Conservation (phyloP, 2,113 vertebrate genomes). For the Xiphophorus couchianus region DNA sequence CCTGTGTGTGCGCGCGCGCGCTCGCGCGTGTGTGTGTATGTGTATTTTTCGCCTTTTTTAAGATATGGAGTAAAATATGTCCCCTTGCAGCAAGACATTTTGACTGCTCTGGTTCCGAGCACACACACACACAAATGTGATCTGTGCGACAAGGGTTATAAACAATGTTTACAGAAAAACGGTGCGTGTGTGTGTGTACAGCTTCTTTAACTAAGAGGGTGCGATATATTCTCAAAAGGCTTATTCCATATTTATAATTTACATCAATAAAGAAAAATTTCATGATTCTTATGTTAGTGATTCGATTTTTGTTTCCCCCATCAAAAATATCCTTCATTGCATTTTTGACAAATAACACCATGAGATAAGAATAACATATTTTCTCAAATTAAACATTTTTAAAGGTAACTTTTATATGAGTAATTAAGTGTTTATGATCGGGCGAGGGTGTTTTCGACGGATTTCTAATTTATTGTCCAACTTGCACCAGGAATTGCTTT, state of each 20-base stretch:
- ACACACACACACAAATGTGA: neutral
- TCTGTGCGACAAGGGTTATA: neutral
- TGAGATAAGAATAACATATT: neutral
- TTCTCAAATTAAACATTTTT: neutral
- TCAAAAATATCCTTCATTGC: neutral
- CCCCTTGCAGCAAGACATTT: conserved; percentile 19
- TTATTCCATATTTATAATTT: neutral
- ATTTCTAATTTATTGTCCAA: conserved; percentile 85
- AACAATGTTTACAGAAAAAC: neutral
- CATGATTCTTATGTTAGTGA: neutral
- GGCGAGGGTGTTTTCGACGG: conserved; percentile 84
- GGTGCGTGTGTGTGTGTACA: neutral
- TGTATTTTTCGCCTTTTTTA: conserved; percentile 29
- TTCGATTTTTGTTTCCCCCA: neutral
- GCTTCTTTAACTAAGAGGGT: neutral
- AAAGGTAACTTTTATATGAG: conserved; percentile 17
- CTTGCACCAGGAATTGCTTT: conserved; percentile 89
- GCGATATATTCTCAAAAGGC: neutral
- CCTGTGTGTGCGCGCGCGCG: conserved; percentile 1
- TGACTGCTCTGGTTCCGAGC: conserved; percentile 23
- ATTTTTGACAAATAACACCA: neutral
- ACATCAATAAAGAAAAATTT: neutral
- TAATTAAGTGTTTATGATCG: conserved; percentile 76
- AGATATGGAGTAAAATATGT: conserved; percentile 50
- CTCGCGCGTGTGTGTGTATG: neutral